These are phyloP conservation scores for Herminia tarsipennalis DNA, from an alignment of 2,888 invertebrate species.

Conservation along the genomic window DNA sequence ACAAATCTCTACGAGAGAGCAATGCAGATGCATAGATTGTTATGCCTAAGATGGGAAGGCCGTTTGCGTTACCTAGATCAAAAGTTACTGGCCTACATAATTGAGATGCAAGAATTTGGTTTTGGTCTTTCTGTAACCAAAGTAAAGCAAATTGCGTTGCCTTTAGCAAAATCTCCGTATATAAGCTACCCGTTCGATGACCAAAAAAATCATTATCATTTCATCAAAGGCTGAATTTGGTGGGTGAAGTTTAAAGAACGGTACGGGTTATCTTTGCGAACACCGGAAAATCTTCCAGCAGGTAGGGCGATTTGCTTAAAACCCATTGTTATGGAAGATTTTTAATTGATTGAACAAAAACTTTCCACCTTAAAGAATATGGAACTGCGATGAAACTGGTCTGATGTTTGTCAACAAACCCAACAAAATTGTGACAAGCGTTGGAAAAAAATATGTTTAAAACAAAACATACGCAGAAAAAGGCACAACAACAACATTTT, in stretches of 20 bases:
- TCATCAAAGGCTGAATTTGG: conserved; percentile 20
- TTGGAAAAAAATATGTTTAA: conserved; percentile 29
- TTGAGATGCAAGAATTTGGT: conserved; percentile 20
- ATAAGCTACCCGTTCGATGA: conserved; percentile 9
- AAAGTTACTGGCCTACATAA: conserved; percentile 15
- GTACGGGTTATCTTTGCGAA: conserved; percentile 15
- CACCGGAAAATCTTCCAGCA: conserved; percentile 16
- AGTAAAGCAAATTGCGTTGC: conserved; percentile 18
- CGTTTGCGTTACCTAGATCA: conserved; percentile 17
- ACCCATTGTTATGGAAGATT: conserved; percentile 14
- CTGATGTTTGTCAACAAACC: conserved; percentile 30
- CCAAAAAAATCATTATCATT: too few species aligned
- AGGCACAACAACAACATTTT: conserved; percentile 27
- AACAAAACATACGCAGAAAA: conserved; percentile 25
- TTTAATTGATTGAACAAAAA: conserved; percentile 16
- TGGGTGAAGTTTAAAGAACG: conserved; percentile 21
- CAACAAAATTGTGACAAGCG: conserved; percentile 22
- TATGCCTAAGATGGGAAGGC: conserved; percentile 21
- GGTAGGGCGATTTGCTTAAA: conserved; percentile 16
- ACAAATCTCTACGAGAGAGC: conserved; percentile 6
- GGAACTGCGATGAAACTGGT: conserved; percentile 36
- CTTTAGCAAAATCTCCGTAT: conserved; percentile 16
- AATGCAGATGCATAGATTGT: conserved; percentile 12
- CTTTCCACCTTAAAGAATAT: conserved; percentile 19
- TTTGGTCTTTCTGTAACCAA: conserved; percentile 23